Base-by-base conservation (phyloP, 92 coral and sea anemone species). In the Phenganax stokvisi region DNA sequence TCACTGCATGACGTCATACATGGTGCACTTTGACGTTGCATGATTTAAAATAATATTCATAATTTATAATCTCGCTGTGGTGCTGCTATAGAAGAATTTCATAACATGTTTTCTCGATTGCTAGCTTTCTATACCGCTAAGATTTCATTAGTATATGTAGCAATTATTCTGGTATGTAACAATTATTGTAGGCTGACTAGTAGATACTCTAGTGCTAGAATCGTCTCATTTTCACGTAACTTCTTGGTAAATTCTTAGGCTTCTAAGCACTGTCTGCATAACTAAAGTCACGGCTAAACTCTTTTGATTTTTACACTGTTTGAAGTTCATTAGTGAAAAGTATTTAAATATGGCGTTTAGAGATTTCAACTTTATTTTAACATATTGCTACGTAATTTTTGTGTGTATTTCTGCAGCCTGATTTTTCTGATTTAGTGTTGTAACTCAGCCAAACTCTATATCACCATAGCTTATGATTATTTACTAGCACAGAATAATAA, bases 401-500 rank as follows among this genome's bases (percentile, higher is more conserved):
- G 47, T 1, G 47, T 37, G 5, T 37, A 37, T 37, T 37, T 37
- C 47, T 37, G 47, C 47, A 37, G 47, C 47, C 3, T 37, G 47
- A 37, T 37, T 37, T 37, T 37, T 37, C 47, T 37, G 25, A 37
- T 5, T 37, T 37, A 37, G 47, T 37, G 47, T 37, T 37, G 47
- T 37, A 37, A 37, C 47, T 37, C 47, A 5, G 47, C 47, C 47
- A 37, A 37, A 37, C 47, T 37, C 47, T 37, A 37, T n/a, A n/a
- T 64, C 30, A 20, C 10, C 10, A 64, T 64, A 20, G 47, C 9
- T 64, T 37, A 10, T 0, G 9, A 6, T 20, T 47, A 59, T 3
- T 62, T 51, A 16, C 57, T 59, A 51, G 81, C 71, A 77, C 81
- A 12, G 57, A 71, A 62, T 77, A 77, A 77, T 77, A 77, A 77